phyloP scores from a whole-genome alignment of 2,113 vertebrate genomes.

The Erinaceus europaeus region DNA sequence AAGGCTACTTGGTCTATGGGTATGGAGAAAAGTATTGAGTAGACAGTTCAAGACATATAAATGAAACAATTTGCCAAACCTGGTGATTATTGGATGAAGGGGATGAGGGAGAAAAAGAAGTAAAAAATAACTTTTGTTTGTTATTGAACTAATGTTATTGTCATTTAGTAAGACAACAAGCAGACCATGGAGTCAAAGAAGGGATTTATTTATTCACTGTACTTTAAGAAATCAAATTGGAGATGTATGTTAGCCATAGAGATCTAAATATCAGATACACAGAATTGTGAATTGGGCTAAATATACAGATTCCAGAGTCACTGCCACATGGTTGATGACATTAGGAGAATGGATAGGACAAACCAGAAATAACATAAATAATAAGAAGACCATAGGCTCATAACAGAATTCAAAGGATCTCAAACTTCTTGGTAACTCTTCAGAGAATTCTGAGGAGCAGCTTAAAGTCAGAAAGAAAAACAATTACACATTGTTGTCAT shows the following conservation, averaged over 20 bases:
- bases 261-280: neutral
- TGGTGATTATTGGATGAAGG: neutral
- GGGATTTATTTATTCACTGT: neutral
- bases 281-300: neutral
- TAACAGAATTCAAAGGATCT: neutral
- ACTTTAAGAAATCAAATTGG: neutral
- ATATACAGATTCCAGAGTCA: neutral
- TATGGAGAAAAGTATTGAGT: neutral
- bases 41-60: neutral
- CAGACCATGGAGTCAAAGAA: neutral
- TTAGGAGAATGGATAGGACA: neutral
- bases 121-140: neutral
- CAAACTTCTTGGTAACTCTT: neutral
- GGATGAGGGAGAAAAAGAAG: neutral
- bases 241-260: neutral
- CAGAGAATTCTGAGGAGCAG: neutral
- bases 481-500: neutral
- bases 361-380: neutral
- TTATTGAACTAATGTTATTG: neutral
- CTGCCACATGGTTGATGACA: neutral
- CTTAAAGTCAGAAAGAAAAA: neutral
- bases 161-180: neutral
- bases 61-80: neutral
- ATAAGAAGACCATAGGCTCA: neutral
- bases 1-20: neutral